phyloP scores from a whole-genome alignment of 2,113 vertebrate genomes.

The Ptychochromis oligacanthus region DNA sequence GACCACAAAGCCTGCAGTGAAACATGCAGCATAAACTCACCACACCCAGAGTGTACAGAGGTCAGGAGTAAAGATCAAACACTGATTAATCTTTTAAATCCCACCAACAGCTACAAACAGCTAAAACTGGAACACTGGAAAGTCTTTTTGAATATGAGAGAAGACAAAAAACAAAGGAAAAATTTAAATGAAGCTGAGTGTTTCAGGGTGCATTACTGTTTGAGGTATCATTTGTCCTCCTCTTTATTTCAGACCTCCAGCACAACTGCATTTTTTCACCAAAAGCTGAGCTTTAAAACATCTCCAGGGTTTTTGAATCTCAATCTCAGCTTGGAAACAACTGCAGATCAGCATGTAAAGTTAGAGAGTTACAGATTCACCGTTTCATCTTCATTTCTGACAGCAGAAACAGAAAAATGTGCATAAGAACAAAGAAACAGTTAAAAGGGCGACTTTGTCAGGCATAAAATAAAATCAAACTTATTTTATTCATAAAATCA shows the following conservation, averaged over 20 bases:
- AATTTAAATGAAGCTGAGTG: background rate
- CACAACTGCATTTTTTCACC: background rate
- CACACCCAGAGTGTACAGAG: background rate
- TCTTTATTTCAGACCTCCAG: no score
- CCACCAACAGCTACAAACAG: background rate
- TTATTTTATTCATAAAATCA: no score
- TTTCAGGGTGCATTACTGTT: background rate
- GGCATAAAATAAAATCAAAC: background rate
- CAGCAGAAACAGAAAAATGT: background rate
- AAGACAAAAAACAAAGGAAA: background rate
- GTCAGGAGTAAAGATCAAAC: background rate
- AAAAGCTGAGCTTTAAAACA: accelerated
- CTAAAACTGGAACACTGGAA: background rate
- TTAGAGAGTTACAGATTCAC: background rate
- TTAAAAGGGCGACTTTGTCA: background rate
- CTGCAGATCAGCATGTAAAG: background rate
- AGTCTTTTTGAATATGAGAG: background rate
- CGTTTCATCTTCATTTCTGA: background rate
- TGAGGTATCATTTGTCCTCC: background rate
- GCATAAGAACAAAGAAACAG: background rate
- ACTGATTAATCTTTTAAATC: background rate
- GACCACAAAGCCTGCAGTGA: background rate
- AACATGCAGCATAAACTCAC: background rate
- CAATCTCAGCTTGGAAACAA: accelerated
- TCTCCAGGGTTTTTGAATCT: background rate